A percentile compares a stretch with the other conserved stretches of the same genome.
phyloP scores from a whole-genome alignment of 1,140 invertebrate species.

The Drosophila paulistorum region DNA sequence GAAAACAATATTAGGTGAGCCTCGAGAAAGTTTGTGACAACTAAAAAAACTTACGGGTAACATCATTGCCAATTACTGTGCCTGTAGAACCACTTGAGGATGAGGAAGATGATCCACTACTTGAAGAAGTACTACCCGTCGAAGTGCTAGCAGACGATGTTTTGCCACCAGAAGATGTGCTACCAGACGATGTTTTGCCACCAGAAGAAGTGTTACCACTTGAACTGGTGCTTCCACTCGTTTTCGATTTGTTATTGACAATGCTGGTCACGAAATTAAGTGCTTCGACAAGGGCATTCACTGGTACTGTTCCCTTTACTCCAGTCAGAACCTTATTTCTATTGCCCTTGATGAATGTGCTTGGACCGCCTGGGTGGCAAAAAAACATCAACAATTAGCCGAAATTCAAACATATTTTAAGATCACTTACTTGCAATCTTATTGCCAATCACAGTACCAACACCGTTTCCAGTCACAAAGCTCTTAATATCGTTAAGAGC shows the following conservation, averaged over 20 bases:
- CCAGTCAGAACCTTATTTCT: not conserved
- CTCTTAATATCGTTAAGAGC: not conserved
- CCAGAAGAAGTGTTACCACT: conserved; percentile 1
- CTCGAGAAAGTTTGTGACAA: not conserved
- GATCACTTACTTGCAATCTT: conserved; percentile 14
- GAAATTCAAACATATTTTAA: no score
- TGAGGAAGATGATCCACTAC: not conserved
- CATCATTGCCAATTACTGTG: conserved; percentile 7
- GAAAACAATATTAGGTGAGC: no score
- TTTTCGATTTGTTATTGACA: not conserved
- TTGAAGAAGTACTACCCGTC: not conserved
- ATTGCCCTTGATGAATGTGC: conserved; percentile 6
- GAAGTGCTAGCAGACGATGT: not conserved
- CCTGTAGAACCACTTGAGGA: not conserved
- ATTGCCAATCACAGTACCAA: conserved; percentile 1
- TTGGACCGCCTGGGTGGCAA: conserved; percentile 3
- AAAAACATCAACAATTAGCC: not conserved
- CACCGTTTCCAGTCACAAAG: not conserved
- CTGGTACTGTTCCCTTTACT: conserved; percentile 1
- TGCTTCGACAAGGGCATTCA: not conserved
- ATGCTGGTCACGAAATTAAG: not conserved
- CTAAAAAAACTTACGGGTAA: not conserved
- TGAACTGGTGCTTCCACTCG: not conserved
- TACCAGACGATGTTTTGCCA: not conserved
- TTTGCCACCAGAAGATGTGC: not conserved